Percentiles rank a stretch among this genome's conserved stretches.
These are phyloP conservation scores for Pseudopipra pipra DNA, from an alignment of 2,113 vertebrate genomes.

Conservation along the genomic window DNA sequence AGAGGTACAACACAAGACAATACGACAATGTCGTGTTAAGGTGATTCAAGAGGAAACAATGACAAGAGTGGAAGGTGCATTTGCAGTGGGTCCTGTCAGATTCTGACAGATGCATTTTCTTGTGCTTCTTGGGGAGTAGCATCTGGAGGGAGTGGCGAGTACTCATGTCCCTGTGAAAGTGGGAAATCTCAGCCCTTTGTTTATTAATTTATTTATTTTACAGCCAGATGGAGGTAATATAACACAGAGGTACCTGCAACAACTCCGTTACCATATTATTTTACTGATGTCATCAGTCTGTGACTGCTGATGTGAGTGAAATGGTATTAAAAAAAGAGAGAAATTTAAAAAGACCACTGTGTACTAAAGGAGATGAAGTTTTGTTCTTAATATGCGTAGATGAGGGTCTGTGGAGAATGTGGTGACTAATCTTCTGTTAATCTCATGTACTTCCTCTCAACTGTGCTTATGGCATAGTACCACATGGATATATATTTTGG, in stretches of 20 bases:
- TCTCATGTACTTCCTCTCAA: not conserved
- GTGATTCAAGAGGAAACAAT: not conserved
- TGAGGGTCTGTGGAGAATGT: not conserved
- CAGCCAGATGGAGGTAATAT: not conserved
- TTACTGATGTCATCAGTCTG: not conserved
- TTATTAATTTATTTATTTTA: constrained; percentile 9
- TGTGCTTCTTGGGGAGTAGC: not conserved
- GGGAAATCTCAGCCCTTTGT: not conserved
- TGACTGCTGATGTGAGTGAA: not conserved
- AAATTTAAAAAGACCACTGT: not conserved
- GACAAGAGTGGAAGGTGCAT: not conserved
- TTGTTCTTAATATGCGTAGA: not conserved
- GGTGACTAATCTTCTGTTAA: not conserved
- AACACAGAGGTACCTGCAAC: not conserved
- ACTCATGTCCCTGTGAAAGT: not conserved
- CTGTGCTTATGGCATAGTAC: not conserved
- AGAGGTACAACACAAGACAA: not conserved
- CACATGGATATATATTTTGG: not conserved
- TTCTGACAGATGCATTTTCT: not conserved
- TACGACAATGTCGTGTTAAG: not conserved
- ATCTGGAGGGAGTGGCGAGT: not conserved
- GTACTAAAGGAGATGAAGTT: not conserved
- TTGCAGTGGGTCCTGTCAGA: not conserved
- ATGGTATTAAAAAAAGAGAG: not conserved
- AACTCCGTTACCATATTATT: not conserved